phyloP scores from a whole-genome alignment of 2,113 vertebrate genomes.

The Mormoops blainvillei region DNA sequence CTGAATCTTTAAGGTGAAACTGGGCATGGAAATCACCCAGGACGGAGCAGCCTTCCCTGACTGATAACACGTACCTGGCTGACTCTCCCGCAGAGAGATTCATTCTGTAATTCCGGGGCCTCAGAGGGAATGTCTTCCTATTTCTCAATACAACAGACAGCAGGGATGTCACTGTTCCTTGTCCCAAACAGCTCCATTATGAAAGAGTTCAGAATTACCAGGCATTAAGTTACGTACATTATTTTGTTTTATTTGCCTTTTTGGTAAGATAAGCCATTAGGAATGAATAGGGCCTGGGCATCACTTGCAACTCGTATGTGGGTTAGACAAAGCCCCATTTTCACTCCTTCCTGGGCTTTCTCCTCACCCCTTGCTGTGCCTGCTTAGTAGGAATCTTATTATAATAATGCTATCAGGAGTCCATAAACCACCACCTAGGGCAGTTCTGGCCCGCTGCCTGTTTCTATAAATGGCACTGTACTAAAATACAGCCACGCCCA shows the following conservation, averaged over 20 bases:
- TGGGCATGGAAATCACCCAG: accelerated
- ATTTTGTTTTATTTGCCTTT: constrained; percentile 7
- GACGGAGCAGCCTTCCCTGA: not conserved
- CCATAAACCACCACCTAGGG: not conserved
- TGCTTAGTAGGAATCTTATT: not conserved
- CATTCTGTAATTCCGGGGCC: not conserved
- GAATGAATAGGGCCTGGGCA: accelerated
- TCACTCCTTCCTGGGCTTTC: not conserved
- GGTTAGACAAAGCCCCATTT: not conserved
- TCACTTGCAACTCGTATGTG: not conserved
- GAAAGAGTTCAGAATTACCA: not conserved
- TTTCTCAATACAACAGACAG: not conserved
- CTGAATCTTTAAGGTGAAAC: not conserved
- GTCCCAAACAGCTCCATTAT: not conserved
- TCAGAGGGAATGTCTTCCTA: not conserved
- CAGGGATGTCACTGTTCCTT: not conserved
- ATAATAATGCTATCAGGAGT: not conserved
- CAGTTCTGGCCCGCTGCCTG: not conserved
- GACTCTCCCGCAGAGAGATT: accelerated
- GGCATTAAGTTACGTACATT: not conserved
- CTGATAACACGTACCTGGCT: not conserved
- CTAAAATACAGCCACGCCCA: not conserved
- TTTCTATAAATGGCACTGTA: not conserved
- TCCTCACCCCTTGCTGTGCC: not conserved
- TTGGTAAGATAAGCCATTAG: not conserved